Conservation (phyloP, 2,888 invertebrate genomes). For the Steinernema scapterisci region DNA sequence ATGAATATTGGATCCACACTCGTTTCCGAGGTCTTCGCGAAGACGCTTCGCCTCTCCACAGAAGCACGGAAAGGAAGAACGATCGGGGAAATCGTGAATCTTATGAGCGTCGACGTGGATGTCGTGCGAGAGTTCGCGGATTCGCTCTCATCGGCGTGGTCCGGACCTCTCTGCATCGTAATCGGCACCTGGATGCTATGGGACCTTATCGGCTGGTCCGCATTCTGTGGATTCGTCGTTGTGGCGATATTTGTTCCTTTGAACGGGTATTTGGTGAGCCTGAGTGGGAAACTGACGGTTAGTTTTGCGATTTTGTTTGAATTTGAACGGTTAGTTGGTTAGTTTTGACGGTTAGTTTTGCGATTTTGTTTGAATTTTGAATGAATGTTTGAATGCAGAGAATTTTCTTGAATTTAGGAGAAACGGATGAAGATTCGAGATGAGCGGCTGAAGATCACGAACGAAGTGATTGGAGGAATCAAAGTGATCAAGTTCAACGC, state of each 20-base stretch:
- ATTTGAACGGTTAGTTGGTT: too few relatives aligned
- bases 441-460: slow-evolving; percentile 88
- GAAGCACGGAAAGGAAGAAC: neutral
- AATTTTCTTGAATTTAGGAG: too few relatives aligned
- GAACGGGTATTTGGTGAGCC: too few relatives aligned
- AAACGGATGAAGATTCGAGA: slow-evolving; percentile 85
- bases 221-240: slow-evolving; percentile 71
- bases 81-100: neutral
- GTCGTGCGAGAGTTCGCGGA: neutral
- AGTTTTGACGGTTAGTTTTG: too few relatives aligned
- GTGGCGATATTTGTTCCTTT: slow-evolving; percentile 72
- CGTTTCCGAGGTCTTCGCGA: too few relatives aligned
- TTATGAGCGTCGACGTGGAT: neutral
- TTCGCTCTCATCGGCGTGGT: neutral
- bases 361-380: too few relatives aligned
- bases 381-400: too few relatives aligned
- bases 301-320: too few relatives aligned
- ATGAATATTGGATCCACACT: too few relatives aligned
- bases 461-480: slow-evolving; percentile 87
- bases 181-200: slow-evolving; percentile 1
- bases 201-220: neutral
- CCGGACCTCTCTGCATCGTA: neutral
- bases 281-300: too few relatives aligned
- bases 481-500: slow-evolving; percentile 74
- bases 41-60: too few relatives aligned